These are phyloP conservation scores for Ispidina picta DNA, from an alignment of 2,797 vertebrate genomes.

Conservation along the genomic window DNA sequence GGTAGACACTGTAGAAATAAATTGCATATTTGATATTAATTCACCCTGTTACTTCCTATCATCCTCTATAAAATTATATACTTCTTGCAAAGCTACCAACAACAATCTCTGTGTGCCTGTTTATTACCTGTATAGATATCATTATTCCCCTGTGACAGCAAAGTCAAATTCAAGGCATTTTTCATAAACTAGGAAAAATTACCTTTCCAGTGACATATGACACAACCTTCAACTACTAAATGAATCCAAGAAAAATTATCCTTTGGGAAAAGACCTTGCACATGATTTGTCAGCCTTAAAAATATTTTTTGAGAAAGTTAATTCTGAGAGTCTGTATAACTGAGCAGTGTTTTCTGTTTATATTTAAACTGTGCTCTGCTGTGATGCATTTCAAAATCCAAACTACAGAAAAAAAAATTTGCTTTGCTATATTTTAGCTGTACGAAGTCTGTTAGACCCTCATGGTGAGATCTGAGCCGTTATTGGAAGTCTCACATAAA, in stretches of 20 bases:
- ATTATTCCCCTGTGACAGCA: constrained; percentile 66
- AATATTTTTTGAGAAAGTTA: constrained; percentile 48
- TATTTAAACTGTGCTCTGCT: constrained; percentile 17
- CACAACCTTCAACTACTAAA: constrained; percentile 65
- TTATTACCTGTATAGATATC: constrained; percentile 68
- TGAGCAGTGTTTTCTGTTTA: constrained; percentile 9
- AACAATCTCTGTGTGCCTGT: constrained; percentile 30
- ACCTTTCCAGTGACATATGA: constrained; percentile 60
- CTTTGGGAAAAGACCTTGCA: constrained; percentile 49
- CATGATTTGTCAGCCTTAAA: constrained; percentile 56
- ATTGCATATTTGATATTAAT: constrained; percentile 53
- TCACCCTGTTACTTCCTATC: constrained; percentile 28
- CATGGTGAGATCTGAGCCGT: background rate
- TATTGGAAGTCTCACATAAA: constrained; percentile 34
- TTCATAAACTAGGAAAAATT: constrained; percentile 68
- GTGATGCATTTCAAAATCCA: constrained; percentile 27
- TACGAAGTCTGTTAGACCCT: background rate
- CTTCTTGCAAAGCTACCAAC: constrained; percentile 36
- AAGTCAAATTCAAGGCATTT: constrained; percentile 67
- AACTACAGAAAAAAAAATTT: background rate
- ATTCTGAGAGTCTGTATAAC: constrained; percentile 31
- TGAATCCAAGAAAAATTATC: constrained; percentile 59
- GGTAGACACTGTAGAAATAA: constrained; percentile 33
- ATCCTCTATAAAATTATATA: constrained; percentile 2
- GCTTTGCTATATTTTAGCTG: background rate